Percentiles rank a stretch among this genome's conserved stretches.
Evolutionary conservation across 2,888 invertebrate species (phyloP).

Genomic region (Lacanobia oleracea): DNA sequence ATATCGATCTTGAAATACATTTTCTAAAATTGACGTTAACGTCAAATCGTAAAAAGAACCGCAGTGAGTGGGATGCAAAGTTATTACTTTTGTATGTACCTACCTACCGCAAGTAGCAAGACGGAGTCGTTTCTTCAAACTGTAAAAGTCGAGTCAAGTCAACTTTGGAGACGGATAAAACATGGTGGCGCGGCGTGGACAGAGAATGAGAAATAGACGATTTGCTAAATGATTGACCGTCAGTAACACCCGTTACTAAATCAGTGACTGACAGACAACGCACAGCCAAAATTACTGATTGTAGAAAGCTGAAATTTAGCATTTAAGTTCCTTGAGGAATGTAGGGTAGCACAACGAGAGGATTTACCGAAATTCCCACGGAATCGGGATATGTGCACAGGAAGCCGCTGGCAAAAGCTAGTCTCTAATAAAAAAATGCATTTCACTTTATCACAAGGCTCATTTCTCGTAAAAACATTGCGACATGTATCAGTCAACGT

Average conservation of each 20-base stretch:
- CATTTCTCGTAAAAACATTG: conserved; percentile 18
- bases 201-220: background rate
- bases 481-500: conserved; percentile 4
- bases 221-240: too few relatives aligned
- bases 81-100: conserved; percentile 50
- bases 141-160: conserved; percentile 37
- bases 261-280: too few relatives aligned
- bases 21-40: conserved; percentile 38
- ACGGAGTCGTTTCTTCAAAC: conserved; percentile 24
- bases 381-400: too few relatives aligned
- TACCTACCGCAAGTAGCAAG: conserved; percentile 27
- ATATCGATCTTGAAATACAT: conserved; percentile 26
- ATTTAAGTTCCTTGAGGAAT: too few relatives aligned
- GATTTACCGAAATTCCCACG: too few relatives aligned
- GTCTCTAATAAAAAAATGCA: too few relatives aligned
- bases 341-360: too few relatives aligned
- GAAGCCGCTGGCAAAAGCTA: too few relatives aligned
- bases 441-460: background rate
- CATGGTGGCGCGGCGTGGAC: background rate
- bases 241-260: too few relatives aligned
- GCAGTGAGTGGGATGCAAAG: conserved; percentile 36
- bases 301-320: too few relatives aligned
- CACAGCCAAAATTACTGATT: too few relatives aligned
- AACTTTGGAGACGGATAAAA: conserved; percentile 19
- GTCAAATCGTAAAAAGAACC: conserved; percentile 59